phyloP scores from a whole-genome alignment of 2,888 invertebrate species.

The Norana najaformis region DNA sequence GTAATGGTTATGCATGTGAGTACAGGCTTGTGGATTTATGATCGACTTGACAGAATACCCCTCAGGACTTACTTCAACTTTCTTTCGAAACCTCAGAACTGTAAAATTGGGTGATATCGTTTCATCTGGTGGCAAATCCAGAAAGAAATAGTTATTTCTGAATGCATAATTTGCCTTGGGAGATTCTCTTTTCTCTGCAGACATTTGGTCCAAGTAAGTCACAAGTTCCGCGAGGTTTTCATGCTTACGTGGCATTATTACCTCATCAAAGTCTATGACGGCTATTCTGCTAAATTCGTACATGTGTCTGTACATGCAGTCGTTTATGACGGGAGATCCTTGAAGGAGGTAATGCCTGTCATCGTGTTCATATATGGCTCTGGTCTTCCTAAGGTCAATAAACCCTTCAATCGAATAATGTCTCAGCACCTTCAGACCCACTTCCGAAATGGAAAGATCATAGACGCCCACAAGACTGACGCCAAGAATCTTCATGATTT shows the following conservation, averaged over 20 bases:
- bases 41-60: conserved; percentile 36
- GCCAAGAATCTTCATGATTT: conserved; percentile 28
- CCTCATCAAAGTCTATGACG: conserved; percentile 41
- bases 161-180: conserved; percentile 31
- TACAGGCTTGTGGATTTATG: conserved; percentile 37
- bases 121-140: conserved; percentile 29
- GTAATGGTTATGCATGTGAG: conserved; percentile 37
- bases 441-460: conserved; percentile 8
- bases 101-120: conserved; percentile 14
- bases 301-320: conserved; percentile 44
- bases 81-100: conserved; percentile 22
- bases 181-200: neutral
- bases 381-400: neutral
- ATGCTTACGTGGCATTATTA: conserved; percentile 40
- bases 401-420: neutral
- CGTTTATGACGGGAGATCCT: conserved; percentile 34
- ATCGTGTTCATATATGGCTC: neutral
- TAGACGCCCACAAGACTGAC: conserved; percentile 26
- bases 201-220: neutral
- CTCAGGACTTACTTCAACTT: neutral
- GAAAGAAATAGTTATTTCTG: conserved; percentile 39
- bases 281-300: conserved; percentile 38
- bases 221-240: conserved; percentile 25
- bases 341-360: conserved; percentile 8
- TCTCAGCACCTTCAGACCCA: neutral